These are phyloP conservation scores for Limnodromus scolopaceus DNA, from an alignment of 2,797 vertebrate genomes.

Conservation along the genomic window DNA sequence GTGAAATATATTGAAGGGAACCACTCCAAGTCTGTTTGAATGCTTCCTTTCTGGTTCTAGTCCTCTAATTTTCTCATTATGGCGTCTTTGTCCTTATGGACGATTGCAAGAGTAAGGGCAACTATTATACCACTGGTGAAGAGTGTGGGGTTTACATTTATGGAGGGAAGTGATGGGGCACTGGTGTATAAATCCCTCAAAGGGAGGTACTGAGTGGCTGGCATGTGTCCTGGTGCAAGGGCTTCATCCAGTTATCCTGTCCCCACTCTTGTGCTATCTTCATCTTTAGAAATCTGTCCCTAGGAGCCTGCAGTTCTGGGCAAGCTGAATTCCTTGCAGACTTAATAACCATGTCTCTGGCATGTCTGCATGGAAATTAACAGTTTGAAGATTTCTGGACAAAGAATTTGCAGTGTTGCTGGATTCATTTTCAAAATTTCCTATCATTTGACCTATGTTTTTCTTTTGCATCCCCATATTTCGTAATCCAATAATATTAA, in stretches of 20 bases:
- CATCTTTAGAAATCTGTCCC: background rate
- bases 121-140: background rate
- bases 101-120: background rate
- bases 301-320: background rate
- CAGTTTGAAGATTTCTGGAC: background rate
- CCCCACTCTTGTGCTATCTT: background rate
- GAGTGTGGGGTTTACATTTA: background rate
- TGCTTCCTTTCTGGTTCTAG: background rate
- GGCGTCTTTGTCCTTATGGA: background rate
- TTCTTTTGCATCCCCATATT: background rate
- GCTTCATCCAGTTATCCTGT: background rate
- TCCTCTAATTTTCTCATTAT: background rate
- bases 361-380: background rate
- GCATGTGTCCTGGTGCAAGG: background rate
- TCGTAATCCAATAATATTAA: background rate
- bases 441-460: background rate
- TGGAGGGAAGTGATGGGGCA: background rate
- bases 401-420: background rate
- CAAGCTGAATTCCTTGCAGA: background rate
- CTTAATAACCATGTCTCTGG: background rate
- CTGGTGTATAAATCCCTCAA: background rate
- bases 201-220: background rate
- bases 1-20: background rate
- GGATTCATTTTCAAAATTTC: background rate
- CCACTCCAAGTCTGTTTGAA: background rate